Base-by-base conservation (phyloP, 2,113 vertebrate genomes). In the Meleagris gallopavo region DNA sequence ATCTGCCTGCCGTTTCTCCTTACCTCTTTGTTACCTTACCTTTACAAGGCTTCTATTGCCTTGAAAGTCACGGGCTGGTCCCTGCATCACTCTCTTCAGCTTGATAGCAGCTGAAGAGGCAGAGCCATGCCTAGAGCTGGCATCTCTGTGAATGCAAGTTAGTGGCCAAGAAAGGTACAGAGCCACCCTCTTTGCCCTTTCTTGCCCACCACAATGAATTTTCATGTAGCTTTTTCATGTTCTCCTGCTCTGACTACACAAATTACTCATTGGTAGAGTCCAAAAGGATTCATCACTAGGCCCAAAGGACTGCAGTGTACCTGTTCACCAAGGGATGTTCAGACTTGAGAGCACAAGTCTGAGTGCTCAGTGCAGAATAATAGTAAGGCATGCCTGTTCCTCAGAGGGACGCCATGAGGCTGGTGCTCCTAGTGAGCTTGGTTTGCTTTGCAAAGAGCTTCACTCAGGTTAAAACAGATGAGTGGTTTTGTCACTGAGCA, bases 311-410 rank as follows among this genome's bases (percentile, higher is more conserved):
- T 50, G 50, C 41, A 62, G 57, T 9, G 74, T 50, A 19, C 50
- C 76, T 88, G 34, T 7, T 21, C 0, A 0, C 32, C 43, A 45
- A 32, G 46, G 34, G 40, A 6, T 6, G 9, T 24, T 74, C 61
- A 67, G 52, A 41, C 38, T 54, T 32, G 60, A 70, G 45, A 93
- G 75, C 40, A 29, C 45, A 66, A 58, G 34, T 65, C 73, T 82
- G 66, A 66, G 25, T 10, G 41, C 46, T 46, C 43, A 36, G 50
- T 54, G 55, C 43, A 79, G 54, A 19, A 24, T 25, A 41, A 1
- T 0, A 65, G n/a, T 45, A 72, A 84, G 43, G 46, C 52, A 40
- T 27, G 10, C 11, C 30, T 75, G 22, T 38, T 73, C 27, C 8
- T 73, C 71, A 43, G 67, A 66, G 27, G 30, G 27, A 69, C 0